Conservation (phyloP, 2,113 vertebrate species). For the Ploceus nigricollis region DNA sequence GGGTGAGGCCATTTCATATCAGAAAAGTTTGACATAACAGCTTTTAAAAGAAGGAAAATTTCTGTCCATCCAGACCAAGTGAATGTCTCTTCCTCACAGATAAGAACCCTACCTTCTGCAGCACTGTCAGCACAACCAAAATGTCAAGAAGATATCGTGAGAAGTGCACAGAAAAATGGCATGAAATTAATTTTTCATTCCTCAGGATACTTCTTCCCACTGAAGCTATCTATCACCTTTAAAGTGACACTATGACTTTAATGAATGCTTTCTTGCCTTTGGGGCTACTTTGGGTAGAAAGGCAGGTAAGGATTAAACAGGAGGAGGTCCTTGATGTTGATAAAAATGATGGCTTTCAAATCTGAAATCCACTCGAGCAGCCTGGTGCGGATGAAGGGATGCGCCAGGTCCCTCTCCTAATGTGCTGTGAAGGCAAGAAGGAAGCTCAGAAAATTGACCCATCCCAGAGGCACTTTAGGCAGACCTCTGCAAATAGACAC, state of each 20-base stretch:
- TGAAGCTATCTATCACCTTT: background rate
- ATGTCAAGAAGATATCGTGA: background rate
- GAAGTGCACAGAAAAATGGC: background rate
- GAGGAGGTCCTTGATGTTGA: background rate
- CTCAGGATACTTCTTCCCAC: background rate
- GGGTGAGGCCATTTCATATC: background rate
- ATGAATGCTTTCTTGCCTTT: background rate
- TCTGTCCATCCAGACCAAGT: background rate
- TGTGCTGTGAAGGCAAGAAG: rapidly evolving
- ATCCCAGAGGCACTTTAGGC: background rate
- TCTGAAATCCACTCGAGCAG: background rate
- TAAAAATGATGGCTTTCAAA: background rate
- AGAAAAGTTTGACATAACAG: background rate
- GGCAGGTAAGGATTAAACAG: background rate
- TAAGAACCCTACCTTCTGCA: background rate
- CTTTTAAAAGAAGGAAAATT: background rate
- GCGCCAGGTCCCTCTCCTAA: background rate
- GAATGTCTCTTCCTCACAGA: background rate
- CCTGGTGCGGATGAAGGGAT: background rate
- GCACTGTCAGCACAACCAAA: background rate
- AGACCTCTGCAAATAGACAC: background rate
- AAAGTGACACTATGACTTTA: background rate
- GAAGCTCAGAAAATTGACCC: background rate
- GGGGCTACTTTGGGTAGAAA: background rate
- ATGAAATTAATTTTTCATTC: background rate